Percentiles rank a stretch among this genome's conserved stretches.
These are phyloP conservation scores for Drosophila bifasciata DNA, from an alignment of 1,140 invertebrate species.

Conservation along the genomic window DNA sequence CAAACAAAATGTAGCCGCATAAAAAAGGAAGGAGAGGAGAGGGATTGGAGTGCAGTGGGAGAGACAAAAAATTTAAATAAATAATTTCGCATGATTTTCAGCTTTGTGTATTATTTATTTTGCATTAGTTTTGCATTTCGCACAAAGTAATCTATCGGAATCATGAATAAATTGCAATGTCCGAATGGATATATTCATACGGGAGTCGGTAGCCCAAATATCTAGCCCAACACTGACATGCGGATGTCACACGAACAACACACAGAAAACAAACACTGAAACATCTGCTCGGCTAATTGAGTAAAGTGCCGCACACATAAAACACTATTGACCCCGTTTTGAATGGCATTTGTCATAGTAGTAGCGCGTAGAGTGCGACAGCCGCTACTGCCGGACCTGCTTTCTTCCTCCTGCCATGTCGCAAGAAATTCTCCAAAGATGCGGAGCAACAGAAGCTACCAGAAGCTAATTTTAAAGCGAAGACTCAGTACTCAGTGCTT, in stretches of 20 bases:
- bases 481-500: no score
- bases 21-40: not conserved
- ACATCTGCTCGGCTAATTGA: constrained; percentile 75
- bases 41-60: no score
- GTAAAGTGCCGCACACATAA: constrained; percentile 68
- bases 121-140: constrained; percentile 23
- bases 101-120: constrained; percentile 35
- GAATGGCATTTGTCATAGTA: constrained; percentile 50
- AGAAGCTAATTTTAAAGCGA: no score
- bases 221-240: constrained; percentile 2
- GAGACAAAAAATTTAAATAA: constrained; percentile 63
- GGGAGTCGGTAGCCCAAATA: constrained; percentile 20
- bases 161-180: constrained; percentile 34
- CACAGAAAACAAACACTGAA: constrained; percentile 43
- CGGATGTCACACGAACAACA: constrained; percentile 32
- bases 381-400: constrained; percentile 5
- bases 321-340: constrained; percentile 67
- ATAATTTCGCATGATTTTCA: constrained; percentile 61
- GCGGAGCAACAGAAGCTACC: no score
- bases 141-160: constrained; percentile 47
- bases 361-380: constrained; percentile 29
- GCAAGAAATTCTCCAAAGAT: no score
- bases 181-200: not conserved
- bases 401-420: no score
- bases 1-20: not conserved